Evolutionary conservation across 2,888 invertebrate genomes (phyloP).

Genomic region (Rhyacophila evoluta): DNA sequence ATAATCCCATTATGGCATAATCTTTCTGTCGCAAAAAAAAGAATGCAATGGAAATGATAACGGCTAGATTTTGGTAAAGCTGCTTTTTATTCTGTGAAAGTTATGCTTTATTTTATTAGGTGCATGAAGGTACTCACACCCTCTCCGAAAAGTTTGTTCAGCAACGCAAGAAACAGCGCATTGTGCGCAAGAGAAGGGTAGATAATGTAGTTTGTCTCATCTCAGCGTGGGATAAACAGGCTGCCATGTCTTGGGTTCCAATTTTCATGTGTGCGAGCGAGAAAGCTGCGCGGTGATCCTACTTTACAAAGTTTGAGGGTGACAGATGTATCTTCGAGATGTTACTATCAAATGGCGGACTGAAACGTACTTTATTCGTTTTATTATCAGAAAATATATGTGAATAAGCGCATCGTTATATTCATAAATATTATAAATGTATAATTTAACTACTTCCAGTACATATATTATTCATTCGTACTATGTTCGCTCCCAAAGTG

Average conservation of each 20-base stretch:
- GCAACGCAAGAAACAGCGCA: background rate
- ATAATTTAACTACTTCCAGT: too few relatives aligned
- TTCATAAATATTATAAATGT: too few relatives aligned
- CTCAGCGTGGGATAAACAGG: slow-evolving; percentile 21
- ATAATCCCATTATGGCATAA: too few relatives aligned
- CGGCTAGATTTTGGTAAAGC: too few relatives aligned
- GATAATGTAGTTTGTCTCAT: background rate
- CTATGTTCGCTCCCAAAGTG: too few relatives aligned
- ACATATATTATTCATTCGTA: too few relatives aligned
- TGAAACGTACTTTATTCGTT: background rate
- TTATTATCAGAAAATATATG: too few relatives aligned
- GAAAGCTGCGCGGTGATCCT: slow-evolving; percentile 10
- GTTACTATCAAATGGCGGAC: slow-evolving; percentile 10
- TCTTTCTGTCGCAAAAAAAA: too few relatives aligned
- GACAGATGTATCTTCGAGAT: slow-evolving; percentile 46
- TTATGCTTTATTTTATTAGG: background rate
- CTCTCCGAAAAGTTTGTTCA: background rate
- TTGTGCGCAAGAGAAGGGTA: slow-evolving; percentile 5
- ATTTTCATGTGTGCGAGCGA: background rate
- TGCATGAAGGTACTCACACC: background rate
- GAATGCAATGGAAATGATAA: too few relatives aligned
- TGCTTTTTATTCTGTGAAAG: background rate
- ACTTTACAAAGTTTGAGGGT: slow-evolving; percentile 45
- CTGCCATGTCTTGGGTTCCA: slow-evolving; percentile 17
- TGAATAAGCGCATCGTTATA: too few relatives aligned